These are phyloP conservation scores for Pyrochroa serraticornis DNA, from an alignment of 2,888 invertebrate species.

Conservation along the genomic window DNA sequence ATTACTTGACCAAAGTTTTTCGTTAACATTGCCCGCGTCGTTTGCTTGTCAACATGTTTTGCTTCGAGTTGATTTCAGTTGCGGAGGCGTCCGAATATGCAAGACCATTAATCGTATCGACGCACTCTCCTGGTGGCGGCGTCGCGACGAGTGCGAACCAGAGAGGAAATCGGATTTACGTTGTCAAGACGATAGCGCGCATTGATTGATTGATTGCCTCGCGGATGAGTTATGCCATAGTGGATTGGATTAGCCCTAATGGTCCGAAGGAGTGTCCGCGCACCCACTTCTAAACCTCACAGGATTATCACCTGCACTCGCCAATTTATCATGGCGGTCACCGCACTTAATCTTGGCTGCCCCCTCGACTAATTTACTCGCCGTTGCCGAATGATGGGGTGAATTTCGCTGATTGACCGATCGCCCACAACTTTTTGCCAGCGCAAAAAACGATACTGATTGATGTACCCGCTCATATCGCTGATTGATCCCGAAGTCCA, in stretches of 20 bases:
- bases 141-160: background rate
- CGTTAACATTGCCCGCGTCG: no score
- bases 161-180: conserved; percentile 56
- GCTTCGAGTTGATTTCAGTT: no score
- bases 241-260: conserved; percentile 53
- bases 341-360: conserved; percentile 37
- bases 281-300: conserved; percentile 36
- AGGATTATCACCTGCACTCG: conserved; percentile 46
- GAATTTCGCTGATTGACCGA: conserved; percentile 30
- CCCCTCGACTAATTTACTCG: conserved; percentile 26
- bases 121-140: no score
- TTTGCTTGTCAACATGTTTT: no score
- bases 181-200: conserved; percentile 53
- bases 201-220: conserved; percentile 58
- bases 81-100: no score
- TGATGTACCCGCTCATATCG: conserved; percentile 21
- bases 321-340: conserved; percentile 43
- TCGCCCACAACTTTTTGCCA: conserved; percentile 22
- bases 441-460: conserved; percentile 26
- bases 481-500: conserved; percentile 9
- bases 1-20: no score
- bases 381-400: conserved; percentile 19
- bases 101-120: no score
- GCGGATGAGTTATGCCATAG: conserved; percentile 56
- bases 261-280: conserved; percentile 51